These are phyloP conservation scores for Thripadectes ignobilis DNA, from an alignment of 2,797 vertebrate species.

Conservation along the genomic window DNA sequence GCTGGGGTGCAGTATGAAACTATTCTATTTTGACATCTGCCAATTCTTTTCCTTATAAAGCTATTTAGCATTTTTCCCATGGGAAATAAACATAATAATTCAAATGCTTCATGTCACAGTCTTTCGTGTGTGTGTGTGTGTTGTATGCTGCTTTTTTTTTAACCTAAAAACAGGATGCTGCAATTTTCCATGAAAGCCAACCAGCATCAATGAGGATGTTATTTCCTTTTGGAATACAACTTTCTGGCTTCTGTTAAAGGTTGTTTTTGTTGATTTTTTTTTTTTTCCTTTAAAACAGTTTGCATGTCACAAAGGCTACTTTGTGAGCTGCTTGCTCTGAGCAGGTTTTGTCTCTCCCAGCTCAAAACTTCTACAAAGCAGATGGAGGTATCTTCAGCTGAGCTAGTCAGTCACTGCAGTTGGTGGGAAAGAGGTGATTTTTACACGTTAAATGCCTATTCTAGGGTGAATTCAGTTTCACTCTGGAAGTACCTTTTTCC, in stretches of 20 bases:
- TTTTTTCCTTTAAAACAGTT: background rate
- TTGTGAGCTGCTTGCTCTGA: background rate
- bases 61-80: background rate
- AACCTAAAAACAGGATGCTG: background rate
- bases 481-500: background rate
- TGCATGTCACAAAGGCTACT: background rate
- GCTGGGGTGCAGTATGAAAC: background rate
- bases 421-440: background rate
- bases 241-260: background rate
- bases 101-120: background rate
- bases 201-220: background rate
- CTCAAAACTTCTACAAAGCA: background rate
- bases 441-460: background rate
- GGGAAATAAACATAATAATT: background rate
- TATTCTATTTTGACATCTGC: background rate
- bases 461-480: background rate
- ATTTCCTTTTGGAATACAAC: background rate
- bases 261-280: rapidly evolving
- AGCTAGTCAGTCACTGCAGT: background rate
- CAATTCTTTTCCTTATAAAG: background rate
- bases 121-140: background rate
- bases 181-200: background rate
- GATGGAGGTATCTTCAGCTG: background rate
- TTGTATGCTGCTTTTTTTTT: background rate
- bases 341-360: background rate